Evolutionary conservation across 2,888 invertebrate genomes (phyloP), one percentile per base, ranked within the genome.

Genomic region (Hecatera dysodea): DNA sequence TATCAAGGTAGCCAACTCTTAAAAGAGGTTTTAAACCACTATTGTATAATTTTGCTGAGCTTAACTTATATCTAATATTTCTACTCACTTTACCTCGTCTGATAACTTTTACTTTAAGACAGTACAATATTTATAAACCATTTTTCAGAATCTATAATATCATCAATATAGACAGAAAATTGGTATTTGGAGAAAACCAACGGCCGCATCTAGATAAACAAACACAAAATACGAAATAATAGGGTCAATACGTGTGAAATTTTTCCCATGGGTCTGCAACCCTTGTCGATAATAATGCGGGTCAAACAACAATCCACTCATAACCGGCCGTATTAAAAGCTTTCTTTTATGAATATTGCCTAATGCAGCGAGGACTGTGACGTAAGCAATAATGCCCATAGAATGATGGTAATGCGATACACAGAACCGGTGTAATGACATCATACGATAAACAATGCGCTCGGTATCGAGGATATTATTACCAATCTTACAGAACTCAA

Each of bases 341-440:
- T 78, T 78, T 81, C 77, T 78, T 77, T 68, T 81, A 81, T 68
- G 61, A 57, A 68, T 52, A 69, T 69, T 60, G 33, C 63, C 71
- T 55, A 80, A 80, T 69, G 57, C 78, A 67, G 57, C 50, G 52
- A 69, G 57, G 27, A 55, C 53, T 67, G 63, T 67, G 65, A 64
- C 67, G 78, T 67, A 66, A 66, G 42, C 57, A 65, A 72, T 71
- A 81, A 67, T 64, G 29, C 64, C 64, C 53, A 57, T 53, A 66
- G 61, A 62, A 61, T 55, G 15, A 66, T 65, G 62, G 70, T 76
- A 81, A 77, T 71, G 78, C 39, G 52, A 67, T 71, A 67, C n/a
- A 67, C 53, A 77, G 77, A 64, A 65, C 44, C 52, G 17, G 44
- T 67, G 67, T 72, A 81, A 79, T 81, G 67, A 62, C 64, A 77